phyloP scores from a whole-genome alignment of 2,113 vertebrate genomes.

The Lates calcarifer region DNA sequence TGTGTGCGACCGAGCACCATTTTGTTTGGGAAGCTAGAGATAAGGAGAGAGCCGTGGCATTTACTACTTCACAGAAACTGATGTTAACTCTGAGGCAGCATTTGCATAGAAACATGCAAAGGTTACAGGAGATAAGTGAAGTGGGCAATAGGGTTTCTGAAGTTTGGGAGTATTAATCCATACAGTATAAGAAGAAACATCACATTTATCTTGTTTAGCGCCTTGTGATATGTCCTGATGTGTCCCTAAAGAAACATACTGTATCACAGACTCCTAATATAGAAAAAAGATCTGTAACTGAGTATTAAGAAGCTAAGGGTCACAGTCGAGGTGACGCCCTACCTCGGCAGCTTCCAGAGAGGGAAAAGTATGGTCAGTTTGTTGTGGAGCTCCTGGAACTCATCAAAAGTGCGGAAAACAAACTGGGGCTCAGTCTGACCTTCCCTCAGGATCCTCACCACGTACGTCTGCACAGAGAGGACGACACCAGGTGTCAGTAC shows the following conservation, averaged over 20 bases:
- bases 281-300: not conserved
- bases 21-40: constrained; percentile 92
- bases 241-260: not conserved
- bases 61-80: not conserved
- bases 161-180: not conserved
- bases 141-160: not conserved
- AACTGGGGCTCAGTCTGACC: constrained; percentile 92
- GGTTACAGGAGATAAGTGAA: not conserved
- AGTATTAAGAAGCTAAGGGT: not conserved
- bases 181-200: too few species aligned
- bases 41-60: not conserved
- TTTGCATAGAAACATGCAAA: not conserved
- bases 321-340: constrained; percentile 35
- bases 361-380: constrained; percentile 96
- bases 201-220: too few species aligned
- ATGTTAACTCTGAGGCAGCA: not conserved
- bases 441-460: constrained; percentile 93
- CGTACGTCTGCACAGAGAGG: constrained; percentile 89
- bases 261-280: too few species aligned
- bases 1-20: constrained; percentile 98
- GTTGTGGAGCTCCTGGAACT: constrained; percentile 99
- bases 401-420: constrained; percentile 97
- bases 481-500: not conserved
- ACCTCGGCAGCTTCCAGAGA: constrained; percentile 98
- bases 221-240: not conserved